Conservation (phyloP, 1,140 invertebrate genomes). For the Heliothis virescens region DNA sequence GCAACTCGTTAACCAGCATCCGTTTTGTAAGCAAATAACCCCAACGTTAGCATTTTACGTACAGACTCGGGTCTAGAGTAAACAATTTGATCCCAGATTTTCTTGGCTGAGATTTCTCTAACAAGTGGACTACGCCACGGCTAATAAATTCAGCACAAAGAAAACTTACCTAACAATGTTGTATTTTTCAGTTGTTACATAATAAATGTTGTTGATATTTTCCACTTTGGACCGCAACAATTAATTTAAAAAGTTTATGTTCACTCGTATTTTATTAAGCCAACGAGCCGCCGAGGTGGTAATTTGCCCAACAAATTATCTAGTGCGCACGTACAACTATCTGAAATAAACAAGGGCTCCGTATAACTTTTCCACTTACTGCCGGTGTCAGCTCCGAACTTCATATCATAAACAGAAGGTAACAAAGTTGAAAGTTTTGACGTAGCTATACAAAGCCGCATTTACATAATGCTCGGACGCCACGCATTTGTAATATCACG, state of each 20-base stretch:
- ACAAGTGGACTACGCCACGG: background rate
- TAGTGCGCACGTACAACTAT: slow-evolving; percentile 48
- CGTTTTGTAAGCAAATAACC: background rate
- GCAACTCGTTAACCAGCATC: background rate
- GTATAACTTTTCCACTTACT: slow-evolving; percentile 66
- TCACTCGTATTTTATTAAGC: slow-evolving; percentile 46
- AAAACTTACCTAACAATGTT: background rate
- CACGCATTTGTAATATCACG: slow-evolving; percentile 50
- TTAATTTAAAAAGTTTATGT: slow-evolving; percentile 34
- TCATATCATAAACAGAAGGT: slow-evolving; percentile 59
- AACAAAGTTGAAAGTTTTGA: slow-evolving; percentile 62
- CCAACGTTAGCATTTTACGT: background rate
- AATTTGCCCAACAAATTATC: slow-evolving; percentile 48
- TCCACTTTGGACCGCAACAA: slow-evolving; percentile 11
- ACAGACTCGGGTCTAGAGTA: background rate
- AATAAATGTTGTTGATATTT: slow-evolving; percentile 30
- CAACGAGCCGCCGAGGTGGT: slow-evolving; percentile 32
- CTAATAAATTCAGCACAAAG: slow-evolving; percentile 13
- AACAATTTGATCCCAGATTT: slow-evolving; percentile 29
- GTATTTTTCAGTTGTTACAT: slow-evolving; percentile 25
- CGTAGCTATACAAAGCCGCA: slow-evolving; percentile 46
- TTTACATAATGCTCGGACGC: slow-evolving; percentile 44
- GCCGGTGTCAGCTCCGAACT: slow-evolving; percentile 56
- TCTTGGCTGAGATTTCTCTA: background rate
- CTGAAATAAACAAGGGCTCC: slow-evolving; percentile 52